Base-by-base conservation (phyloP, 2,113 vertebrate genomes). In the Plecotus auritus region DNA sequence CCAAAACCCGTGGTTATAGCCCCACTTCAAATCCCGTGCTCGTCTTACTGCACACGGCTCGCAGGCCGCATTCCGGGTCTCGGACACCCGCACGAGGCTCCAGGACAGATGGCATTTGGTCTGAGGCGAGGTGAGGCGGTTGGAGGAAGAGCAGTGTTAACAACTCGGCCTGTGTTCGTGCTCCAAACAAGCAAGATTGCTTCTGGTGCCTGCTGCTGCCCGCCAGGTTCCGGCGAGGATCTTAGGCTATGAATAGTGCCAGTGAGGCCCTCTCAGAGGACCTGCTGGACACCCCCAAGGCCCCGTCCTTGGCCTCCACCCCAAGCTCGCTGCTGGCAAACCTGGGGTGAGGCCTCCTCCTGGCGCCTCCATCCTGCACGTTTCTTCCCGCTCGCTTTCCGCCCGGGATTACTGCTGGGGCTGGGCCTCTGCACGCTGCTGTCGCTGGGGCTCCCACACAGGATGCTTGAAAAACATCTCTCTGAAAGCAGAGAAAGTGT, bases 401-500 rank as follows among this genome's bases (percentile, higher is more conserved):
- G 2, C 76, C 18, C 0, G 10, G 95, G 91, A 76, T 94, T 89
- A 74, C 80, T 0, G 8, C 78, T 0, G 64, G 90, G 87, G 42
- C 4, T n/a, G 91, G 83, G 49, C 77, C 83, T 83, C 70, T 86
- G 89, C 78, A 32, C 1, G 0, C 12, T 4, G 85, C 91, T 86
- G 96, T 88, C 16, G 6, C 70, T 14, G 47, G 76, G 85, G 88
- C 81, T 56, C 56, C 72, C 47, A 5, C 51, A 28, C 2, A 78
- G 88, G 96, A 72, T 77, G 95, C 96, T 96, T 78, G 85, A 54
- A 96, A 96, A 96, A 93, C 94, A 92, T 81, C 92, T 82, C 85
- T 49, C 87, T 96, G 97, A 97, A 97, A 97, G 92, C 94, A 94
- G 96, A 97, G 97, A 97, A 97, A 45, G 97, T 97, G 97, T 88